Evolutionary conservation across 92 coral and sea anemone species (phyloP).

Genomic region (Palythoa caribaeorum): DNA sequence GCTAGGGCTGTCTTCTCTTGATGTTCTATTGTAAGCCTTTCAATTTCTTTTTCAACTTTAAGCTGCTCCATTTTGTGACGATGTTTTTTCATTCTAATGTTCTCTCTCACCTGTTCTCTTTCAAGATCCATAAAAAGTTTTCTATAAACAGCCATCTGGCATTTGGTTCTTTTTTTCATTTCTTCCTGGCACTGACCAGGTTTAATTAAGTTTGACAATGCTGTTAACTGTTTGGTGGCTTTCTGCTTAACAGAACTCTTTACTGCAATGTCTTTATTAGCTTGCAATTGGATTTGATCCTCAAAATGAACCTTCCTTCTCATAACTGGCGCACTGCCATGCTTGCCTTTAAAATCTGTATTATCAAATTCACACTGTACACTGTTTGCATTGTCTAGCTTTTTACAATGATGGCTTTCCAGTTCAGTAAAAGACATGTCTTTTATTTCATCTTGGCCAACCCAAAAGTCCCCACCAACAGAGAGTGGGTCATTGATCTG

Average conservation of each 20-base stretch:
- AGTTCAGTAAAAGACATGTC: slow-evolving; percentile 57
- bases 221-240: slow-evolving; percentile 42
- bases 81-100: slow-evolving; percentile 95
- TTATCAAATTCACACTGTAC: not conserved
- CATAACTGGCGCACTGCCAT: not conserved
- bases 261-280: not conserved
- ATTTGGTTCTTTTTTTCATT: slow-evolving; percentile 67
- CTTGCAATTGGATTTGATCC: slow-evolving; percentile 9
- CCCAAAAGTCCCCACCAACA: slow-evolving; percentile 72
- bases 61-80: slow-evolving; percentile 92
- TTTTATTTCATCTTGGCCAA: slow-evolving; percentile 77
- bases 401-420: slow-evolving; percentile 13
- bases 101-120: slow-evolving; percentile 95
- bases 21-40: slow-evolving; percentile 79
- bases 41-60: slow-evolving; percentile 92
- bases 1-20: slow-evolving; percentile 45
- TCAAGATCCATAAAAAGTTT: slow-evolving; percentile 96
- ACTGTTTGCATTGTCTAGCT: not conserved
- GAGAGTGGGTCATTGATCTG: slow-evolving; percentile 13
- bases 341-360: not conserved
- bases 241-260: not conserved
- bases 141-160: slow-evolving; percentile 95
- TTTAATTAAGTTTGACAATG: slow-evolving; percentile 73
- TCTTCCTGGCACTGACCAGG: slow-evolving; percentile 89
- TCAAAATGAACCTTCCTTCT: slow-evolving; percentile 41